phyloP scores from a whole-genome alignment of 2,113 vertebrate species.

The Aptenodytes forsteri region DNA sequence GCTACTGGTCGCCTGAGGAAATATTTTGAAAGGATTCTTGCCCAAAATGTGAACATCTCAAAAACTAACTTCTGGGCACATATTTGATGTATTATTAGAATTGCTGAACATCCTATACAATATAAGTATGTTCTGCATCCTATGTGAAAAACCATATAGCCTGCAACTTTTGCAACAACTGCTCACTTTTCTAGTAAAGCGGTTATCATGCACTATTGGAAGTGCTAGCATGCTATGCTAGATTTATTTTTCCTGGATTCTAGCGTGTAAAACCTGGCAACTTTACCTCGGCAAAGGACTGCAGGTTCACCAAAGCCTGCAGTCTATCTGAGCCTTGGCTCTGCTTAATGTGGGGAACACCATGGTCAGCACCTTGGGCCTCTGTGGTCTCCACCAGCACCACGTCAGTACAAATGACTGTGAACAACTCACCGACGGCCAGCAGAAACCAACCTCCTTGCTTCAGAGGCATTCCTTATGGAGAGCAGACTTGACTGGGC shows the following conservation, averaged over 20 bases:
- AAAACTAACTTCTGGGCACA: background rate
- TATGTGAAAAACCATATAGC: background rate
- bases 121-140: background rate
- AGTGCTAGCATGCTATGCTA: background rate
- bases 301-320: background rate
- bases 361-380: background rate
- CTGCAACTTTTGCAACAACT: background rate
- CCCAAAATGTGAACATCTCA: background rate
- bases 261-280: background rate
- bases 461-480: background rate
- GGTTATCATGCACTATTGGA: background rate
- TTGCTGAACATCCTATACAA: background rate
- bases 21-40: background rate
- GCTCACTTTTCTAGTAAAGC: background rate
- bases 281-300: background rate
- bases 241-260: background rate
- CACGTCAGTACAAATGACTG: background rate
- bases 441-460: background rate
- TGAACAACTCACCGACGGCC: background rate
- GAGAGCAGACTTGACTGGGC: background rate
- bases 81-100: background rate
- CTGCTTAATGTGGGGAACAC: background rate
- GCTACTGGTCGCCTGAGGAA: background rate
- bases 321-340: background rate
- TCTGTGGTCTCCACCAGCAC: background rate